A percentile compares a stretch with the other conserved stretches of the same genome.
phyloP scores from a whole-genome alignment of 1,140 invertebrate genomes.

The Rhopalosiphum maidis region DNA sequence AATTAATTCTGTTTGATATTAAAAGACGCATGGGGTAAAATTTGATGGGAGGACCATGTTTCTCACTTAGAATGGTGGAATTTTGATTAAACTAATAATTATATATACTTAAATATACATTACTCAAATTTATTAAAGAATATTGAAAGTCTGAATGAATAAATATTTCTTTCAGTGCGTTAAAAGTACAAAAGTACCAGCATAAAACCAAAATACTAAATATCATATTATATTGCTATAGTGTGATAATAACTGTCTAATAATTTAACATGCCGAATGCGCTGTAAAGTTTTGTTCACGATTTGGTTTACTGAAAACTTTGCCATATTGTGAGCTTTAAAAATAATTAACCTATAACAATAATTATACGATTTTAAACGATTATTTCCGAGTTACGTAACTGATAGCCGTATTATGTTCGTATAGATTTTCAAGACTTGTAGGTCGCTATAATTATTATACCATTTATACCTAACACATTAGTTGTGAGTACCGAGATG shows the following conservation, averaged over 20 bases:
- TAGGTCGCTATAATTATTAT: not conserved
- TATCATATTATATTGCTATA: too few species aligned
- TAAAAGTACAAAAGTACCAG: not conserved
- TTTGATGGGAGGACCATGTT: not conserved
- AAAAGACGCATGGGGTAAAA: constrained; percentile 3
- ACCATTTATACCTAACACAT: not conserved
- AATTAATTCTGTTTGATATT: constrained; percentile 36
- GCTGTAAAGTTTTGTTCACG: not conserved
- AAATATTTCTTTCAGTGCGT: not conserved
- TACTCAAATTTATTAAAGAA: not conserved
- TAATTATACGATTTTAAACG: not conserved
- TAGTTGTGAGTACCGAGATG: not conserved
- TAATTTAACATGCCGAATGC: not conserved
- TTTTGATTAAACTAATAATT: not conserved
- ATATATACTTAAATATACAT: not conserved
- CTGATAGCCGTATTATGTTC: not conserved
- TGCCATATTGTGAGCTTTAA: not conserved
- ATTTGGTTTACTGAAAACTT: not conserved
- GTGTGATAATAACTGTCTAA: not conserved
- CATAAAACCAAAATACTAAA: not conserved
- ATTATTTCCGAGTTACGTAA: not conserved
- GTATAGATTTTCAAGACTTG: not conserved
- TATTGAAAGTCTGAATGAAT: not conserved
- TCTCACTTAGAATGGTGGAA: not conserved
- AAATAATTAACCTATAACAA: not conserved